Evolutionary conservation across 37 sponge, comb jelly and placozoan species (phyloP), one percentile per base, ranked within the genome.

Genomic region (Beroe ovata): DNA sequence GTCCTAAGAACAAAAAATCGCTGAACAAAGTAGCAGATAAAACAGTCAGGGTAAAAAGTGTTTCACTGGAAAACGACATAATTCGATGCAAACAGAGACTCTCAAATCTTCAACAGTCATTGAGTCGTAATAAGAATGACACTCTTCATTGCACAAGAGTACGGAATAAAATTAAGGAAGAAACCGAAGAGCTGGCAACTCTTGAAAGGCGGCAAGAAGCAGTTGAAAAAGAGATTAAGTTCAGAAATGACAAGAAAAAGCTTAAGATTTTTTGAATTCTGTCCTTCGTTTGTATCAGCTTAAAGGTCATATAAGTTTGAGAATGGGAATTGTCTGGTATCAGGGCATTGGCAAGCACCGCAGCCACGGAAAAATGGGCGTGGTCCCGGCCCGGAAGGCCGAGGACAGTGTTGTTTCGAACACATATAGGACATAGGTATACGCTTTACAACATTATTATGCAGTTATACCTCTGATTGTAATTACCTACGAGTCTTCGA

Each of bases 181-280:
- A 77, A 25, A 39, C 21, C 20, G 38, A 77, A 35, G 41, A 42
- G 23, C 42, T 77, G 26, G 84, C 39, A 21, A 18, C n/a, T 0
- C 38, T 77, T 20, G 8, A 42, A 25, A 42, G 84, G 8, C 39
- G 21, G 28, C 84, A 77, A 23, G 33, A 23, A 25, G 21, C 84
- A 41, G 84, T 77, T 77, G 84, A 77, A 77, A 77, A 77, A 42
- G 84, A 77, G 54, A 30, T 77, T 3, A 77, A 41, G 28, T 40
- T 77, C 39, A 39, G 84, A 42, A 26, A 30, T 32, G 84, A 77
- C 33, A 77, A 40, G 2, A 77, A 77, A 23, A 77, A 77, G 3
- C 38, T 77, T 21, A 77, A 77, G 38, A 77, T 77, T 22, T 77
- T 77, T 36, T 77, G 47, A 66, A 11, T 34, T n/a, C n/a, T n/a